Percentiles rank a stretch among this genome's conserved stretches.
Conservation (phyloP, 2,113 vertebrate genomes). For the Sinocyclocheilus anshuiensis region DNA sequence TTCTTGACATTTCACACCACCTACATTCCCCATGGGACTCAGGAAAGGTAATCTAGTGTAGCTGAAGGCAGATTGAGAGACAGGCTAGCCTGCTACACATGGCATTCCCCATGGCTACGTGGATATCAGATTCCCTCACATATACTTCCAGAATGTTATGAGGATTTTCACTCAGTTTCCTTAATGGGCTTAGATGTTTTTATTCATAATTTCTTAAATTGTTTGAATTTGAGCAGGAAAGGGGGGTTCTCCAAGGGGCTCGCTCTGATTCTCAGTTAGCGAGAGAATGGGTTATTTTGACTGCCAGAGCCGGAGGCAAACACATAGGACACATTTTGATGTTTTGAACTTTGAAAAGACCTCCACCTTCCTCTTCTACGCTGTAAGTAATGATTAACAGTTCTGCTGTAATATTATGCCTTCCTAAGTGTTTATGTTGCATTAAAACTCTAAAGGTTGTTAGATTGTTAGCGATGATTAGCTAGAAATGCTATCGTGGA, state of each 20-base stretch:
- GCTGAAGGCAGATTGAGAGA: constrained; percentile 60
- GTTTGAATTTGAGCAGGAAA: constrained; percentile 69
- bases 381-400: too few species aligned
- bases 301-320: constrained; percentile 29
- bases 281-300: neutral
- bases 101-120: constrained; percentile 49
- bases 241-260: constrained; percentile 55
- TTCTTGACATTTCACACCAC: constrained; percentile 72
- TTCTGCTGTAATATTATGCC: constrained; percentile 22
- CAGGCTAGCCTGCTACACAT: constrained; percentile 53
- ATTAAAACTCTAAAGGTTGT: neutral
- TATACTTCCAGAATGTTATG: constrained; percentile 57
- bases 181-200: constrained; percentile 58
- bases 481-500: neutral
- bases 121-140: constrained; percentile 57
- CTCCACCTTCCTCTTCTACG: neutral
- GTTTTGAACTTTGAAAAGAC: constrained; percentile 29
- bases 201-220: constrained; percentile 68
- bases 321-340: constrained; percentile 42
- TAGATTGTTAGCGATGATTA: neutral
- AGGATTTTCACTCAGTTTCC: constrained; percentile 57
- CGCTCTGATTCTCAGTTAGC: neutral
- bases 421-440: constrained; percentile 13
- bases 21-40: constrained; percentile 57
- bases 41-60: constrained; percentile 65